phyloP scores from a whole-genome alignment of 2,888 invertebrate genomes.

The Metacarcinus magister region DNA sequence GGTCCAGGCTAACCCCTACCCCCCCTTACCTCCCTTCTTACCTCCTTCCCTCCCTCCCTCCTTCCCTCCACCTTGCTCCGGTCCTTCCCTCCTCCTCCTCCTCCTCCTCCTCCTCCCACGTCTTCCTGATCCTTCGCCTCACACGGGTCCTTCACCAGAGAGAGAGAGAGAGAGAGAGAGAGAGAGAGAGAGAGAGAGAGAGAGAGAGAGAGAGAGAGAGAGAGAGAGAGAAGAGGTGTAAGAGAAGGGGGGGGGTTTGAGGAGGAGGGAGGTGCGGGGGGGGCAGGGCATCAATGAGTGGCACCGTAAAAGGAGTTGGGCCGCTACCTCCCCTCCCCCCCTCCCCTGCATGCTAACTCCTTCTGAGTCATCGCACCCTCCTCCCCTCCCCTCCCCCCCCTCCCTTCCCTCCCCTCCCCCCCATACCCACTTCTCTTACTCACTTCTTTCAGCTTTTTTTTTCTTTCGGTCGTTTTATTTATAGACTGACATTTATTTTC shows the following conservation, averaged over 20 bases:
- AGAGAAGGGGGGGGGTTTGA: neutral
- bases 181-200: neutral
- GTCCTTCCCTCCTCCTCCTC: neutral
- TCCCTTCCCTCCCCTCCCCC: neutral
- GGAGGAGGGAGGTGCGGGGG: neutral
- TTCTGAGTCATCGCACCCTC: conserved; percentile 50
- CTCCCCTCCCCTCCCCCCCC: neutral
- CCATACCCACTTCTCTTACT: neutral
- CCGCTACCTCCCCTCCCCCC: neutral
- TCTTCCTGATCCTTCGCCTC: conserved; percentile 26
- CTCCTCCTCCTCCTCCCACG: neutral
- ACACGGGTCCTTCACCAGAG: neutral
- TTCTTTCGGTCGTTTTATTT: neutral
- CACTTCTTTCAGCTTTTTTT: neutral
- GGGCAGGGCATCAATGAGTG: conserved; percentile 56
- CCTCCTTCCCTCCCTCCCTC: neutral
- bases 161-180: too few relatives aligned
- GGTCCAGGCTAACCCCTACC: neutral
- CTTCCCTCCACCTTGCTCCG: neutral
- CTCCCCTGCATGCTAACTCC: conserved; percentile 54
- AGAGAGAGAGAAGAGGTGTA: neutral
- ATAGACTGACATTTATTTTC: conserved; percentile 35
- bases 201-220: conserved; percentile 49
- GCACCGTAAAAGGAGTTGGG: conserved; percentile 53
- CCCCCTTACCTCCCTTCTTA: neutral